Evolutionary conservation across 1,140 invertebrate species (phyloP).

Genomic region (Phthorimaea operculella): DNA sequence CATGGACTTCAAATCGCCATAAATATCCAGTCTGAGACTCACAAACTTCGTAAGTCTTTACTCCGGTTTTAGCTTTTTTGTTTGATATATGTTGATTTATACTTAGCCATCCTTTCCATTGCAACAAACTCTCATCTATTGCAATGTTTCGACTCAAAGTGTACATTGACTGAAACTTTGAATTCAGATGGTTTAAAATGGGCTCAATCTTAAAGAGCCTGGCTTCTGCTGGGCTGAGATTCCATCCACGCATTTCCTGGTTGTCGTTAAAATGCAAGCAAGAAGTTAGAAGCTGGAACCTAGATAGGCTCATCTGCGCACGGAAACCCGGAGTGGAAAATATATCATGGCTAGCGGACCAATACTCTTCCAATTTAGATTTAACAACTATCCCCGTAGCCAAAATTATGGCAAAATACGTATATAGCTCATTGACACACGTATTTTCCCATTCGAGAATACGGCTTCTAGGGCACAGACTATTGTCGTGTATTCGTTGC

Average conservation of each 20-base stretch:
- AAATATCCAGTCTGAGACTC: conserved; percentile 19
- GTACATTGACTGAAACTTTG: conserved; percentile 16
- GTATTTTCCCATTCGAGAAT: conserved; percentile 16
- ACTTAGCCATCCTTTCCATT: no score
- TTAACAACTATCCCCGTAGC: conserved; percentile 19
- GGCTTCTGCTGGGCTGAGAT: conserved; percentile 1
- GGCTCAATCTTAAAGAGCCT: conserved; percentile 23
- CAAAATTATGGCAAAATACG: conserved; percentile 18
- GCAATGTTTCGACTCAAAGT: conserved; percentile 17
- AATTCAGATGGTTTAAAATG: conserved; percentile 19
- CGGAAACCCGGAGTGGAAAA: conserved; percentile 20
- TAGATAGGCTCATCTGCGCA: conserved; percentile 9
- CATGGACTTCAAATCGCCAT: conserved; percentile 22
- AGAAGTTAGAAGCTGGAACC: conserved; percentile 15
- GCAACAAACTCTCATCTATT: conserved; percentile 17
- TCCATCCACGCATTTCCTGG: not conserved
- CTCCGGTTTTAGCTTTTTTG: no score
- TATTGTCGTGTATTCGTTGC: not conserved
- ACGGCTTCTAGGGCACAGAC: conserved; percentile 4
- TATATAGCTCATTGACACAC: conserved; percentile 14
- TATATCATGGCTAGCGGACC: conserved; percentile 11
- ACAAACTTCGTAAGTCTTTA: conserved; percentile 27
- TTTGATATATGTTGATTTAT: no score
- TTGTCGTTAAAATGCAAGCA: conserved; percentile 20
- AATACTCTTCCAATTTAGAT: conserved; percentile 16